Percentiles rank a stretch among this genome's conserved stretches.
Conservation (phyloP, 64 coral and sea anemone genomes). For the Acropora yongei region DNA sequence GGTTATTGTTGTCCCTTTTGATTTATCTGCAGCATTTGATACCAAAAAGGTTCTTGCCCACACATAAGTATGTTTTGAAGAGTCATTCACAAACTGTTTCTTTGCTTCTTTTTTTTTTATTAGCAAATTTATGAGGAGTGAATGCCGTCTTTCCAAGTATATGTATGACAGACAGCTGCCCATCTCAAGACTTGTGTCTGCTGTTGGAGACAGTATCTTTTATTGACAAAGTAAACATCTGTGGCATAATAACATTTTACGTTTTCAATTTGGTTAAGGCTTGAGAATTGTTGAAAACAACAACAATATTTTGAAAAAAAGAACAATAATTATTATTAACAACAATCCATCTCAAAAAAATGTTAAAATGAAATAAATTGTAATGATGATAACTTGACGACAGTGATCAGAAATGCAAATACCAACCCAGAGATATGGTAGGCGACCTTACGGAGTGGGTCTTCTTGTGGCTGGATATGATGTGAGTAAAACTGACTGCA, state of each 20-base stretch:
- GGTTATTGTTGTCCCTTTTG: too few relatives aligned
- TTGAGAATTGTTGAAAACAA: too few relatives aligned
- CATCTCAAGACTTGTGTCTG: slow-evolving; percentile 91
- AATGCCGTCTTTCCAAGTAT: slow-evolving; percentile 95
- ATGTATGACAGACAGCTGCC: slow-evolving; percentile 86
- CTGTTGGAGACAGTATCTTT: slow-evolving; percentile 98
- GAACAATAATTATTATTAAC: too few relatives aligned
- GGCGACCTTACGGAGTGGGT: slow-evolving; percentile 97
- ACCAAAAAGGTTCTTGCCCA: too few relatives aligned
- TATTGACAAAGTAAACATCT: too few relatives aligned
- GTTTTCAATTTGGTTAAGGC: too few relatives aligned
- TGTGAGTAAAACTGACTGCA: slow-evolving; percentile 48
- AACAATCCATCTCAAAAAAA: too few relatives aligned
- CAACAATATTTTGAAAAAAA: too few relatives aligned
- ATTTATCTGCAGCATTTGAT: too few relatives aligned
- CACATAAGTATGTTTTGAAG: neutral
- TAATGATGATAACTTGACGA: slow-evolving; percentile 11
- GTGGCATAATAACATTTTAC: too few relatives aligned
- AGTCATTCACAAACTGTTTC: neutral
- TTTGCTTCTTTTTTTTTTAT: neutral
- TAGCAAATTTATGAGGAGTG: slow-evolving; percentile 98
- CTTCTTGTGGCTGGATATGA: slow-evolving; percentile 96
- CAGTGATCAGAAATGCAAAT: slow-evolving; percentile 94
- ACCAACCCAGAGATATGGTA: slow-evolving; percentile 91
- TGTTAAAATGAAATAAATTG: neutral